Percentiles rank a stretch among this genome's conserved stretches.
Conservation (phyloP, 1,140 invertebrate genomes). For the Brachionus asplanchnoidis region DNA sequence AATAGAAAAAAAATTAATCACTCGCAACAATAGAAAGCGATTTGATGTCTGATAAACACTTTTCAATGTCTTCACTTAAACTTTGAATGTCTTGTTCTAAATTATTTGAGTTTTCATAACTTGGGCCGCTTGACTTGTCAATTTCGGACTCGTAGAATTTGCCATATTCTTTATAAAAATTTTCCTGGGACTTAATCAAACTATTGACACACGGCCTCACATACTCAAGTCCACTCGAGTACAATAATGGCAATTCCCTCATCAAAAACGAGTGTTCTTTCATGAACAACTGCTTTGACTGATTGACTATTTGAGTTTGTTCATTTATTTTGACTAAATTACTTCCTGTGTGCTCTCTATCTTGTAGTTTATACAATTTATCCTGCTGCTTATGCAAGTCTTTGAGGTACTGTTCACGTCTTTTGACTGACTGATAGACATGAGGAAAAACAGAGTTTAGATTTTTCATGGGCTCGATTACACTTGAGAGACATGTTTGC, state of each 20-base stretch:
- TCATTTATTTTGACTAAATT: slow-evolving; percentile 36
- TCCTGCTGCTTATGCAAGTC: slow-evolving; percentile 24
- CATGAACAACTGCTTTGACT: not conserved
- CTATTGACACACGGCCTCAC: slow-evolving; percentile 20
- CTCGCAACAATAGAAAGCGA: slow-evolving; percentile 33
- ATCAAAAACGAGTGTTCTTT: slow-evolving; percentile 31
- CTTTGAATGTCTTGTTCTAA: not conserved
- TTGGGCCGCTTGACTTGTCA: not conserved
- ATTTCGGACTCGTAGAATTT: not conserved
- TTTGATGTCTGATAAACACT: slow-evolving; percentile 14
- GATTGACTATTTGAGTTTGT: not conserved
- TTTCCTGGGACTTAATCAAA: slow-evolving; percentile 10
- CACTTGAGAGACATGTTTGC: not conserved
- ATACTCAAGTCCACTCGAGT: not conserved
- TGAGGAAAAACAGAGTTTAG: slow-evolving; percentile 16
- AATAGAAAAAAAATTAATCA: slow-evolving; percentile 24
- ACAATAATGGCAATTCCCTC: slow-evolving; percentile 21
- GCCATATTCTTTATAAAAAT: slow-evolving; percentile 1
- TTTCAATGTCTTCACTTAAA: slow-evolving; percentile 11
- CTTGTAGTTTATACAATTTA: slow-evolving; percentile 1
- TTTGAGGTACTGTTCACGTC: slow-evolving; percentile 30
- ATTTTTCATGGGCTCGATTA: slow-evolving; percentile 28
- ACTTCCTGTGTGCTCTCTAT: slow-evolving; percentile 3
- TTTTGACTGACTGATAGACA: slow-evolving; percentile 16
- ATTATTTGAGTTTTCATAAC: not conserved